phyloP scores from a whole-genome alignment of 2,888 invertebrate species.

The Philereme vetulata region DNA sequence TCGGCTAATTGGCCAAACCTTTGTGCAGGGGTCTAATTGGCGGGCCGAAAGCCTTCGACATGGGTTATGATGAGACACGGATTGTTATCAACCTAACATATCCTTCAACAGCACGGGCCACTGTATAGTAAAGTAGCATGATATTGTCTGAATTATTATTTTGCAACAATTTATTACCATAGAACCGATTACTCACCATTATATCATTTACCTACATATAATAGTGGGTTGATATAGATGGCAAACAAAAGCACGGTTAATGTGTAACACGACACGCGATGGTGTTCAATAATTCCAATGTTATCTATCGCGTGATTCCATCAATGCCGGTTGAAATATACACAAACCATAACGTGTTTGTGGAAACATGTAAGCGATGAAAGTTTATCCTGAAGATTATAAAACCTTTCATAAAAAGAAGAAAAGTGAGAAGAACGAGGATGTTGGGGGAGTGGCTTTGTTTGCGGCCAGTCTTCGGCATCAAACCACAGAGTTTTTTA shows the following conservation, averaged over 20 bases:
- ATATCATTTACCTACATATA: not conserved
- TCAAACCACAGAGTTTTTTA: conserved; percentile 89
- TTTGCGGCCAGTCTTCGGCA: conserved; percentile 86
- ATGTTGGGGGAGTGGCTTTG: conserved; percentile 64
- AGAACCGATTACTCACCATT: not conserved
- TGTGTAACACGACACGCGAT: conserved; percentile 49
- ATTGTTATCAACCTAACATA: no score
- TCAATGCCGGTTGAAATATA: conserved; percentile 26
- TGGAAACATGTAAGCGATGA: conserved; percentile 54
- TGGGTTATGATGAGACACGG: no score
- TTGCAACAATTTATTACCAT: not conserved
- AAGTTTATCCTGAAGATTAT: conserved; percentile 60
- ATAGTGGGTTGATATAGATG: conserved; percentile 4
- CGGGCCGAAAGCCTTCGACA: no score
- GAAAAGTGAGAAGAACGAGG: conserved; percentile 44
- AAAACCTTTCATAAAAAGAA: conserved; percentile 45
- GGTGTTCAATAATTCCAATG: conserved; percentile 62
- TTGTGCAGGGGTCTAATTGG: no score
- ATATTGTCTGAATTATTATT: no score
- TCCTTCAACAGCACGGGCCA: no score
- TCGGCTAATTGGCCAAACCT: no score
- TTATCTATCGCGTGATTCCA: conserved; percentile 58
- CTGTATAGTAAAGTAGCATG: no score
- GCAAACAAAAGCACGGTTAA: conserved; percentile 28
- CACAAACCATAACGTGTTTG: conserved; percentile 44